Base-by-base conservation (phyloP, 1,140 invertebrate genomes). In the Ostrea edulis region DNA sequence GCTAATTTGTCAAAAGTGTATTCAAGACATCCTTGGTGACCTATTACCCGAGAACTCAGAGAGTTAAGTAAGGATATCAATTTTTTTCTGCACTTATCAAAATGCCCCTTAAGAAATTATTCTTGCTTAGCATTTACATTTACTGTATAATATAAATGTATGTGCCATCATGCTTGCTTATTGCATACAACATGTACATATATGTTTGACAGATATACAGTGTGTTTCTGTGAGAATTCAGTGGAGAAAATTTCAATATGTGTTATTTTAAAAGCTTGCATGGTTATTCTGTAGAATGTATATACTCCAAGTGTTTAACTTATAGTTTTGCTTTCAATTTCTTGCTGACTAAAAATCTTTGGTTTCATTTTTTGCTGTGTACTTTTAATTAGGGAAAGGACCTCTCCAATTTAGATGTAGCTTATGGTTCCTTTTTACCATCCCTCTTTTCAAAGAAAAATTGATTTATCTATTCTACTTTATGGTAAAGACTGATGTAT, bases 41-140 rank as follows among this genome's bases (percentile, higher is more conserved):
- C 68, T 25, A 77, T 29, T 35, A 77, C 68, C 29, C 11, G 22
- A 77, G 68, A 77, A 77, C 68, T 14, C 58, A 62, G n/a, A 44
- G 17, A 29, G 68, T 35, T 29, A 77, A 77, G 68, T 77, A 77
- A 77, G 25, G 68, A 68, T 25, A 25, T 77, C 68, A 77, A 77
- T 77, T 77, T 77, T 77, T 77, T 77, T 77, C 68, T 77, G 68
- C 68, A 77, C 68, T 77, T 77, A 77, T 35, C 68, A 35, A 35
- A 62, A 77, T 77, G 22, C 29, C 68, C 68, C 68, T 29, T 29
- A 25, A 77, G 29, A 35, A 29, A 25, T 29, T 35, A 77, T 44
- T 77, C 9, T 29, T 77, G 68, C 68, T 77, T 77, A 77, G 29
- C 29, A 35, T 25, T 14, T 77, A 25, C n/a, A 62, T n/a, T 7